Conservation (phyloP, 2,797 vertebrate species). For the Loriculus beryllinus region DNA sequence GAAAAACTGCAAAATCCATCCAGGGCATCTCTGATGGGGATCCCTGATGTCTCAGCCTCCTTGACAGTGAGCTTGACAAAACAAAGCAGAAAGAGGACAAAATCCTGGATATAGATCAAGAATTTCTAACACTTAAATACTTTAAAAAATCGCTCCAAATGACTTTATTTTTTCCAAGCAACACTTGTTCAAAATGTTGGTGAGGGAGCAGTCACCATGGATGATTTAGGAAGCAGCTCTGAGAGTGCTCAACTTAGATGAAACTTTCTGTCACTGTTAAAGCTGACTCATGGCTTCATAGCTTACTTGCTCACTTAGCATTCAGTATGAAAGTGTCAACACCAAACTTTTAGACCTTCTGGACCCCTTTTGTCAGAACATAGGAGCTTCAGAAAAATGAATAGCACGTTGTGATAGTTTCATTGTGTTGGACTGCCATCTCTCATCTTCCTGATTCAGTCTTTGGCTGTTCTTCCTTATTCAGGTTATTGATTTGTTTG, state of each 20-base stretch:
- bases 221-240: not conserved
- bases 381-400: not conserved
- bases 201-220: not conserved
- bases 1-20: not conserved
- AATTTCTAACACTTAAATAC: not conserved
- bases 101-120: not conserved
- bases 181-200: not conserved
- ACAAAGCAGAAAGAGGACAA: not conserved
- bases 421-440: not conserved
- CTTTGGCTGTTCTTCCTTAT: not conserved
- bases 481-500: constrained; percentile 18
- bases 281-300: not conserved
- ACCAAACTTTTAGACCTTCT: not conserved
- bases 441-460: not conserved
- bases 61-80: not conserved
- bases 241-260: not conserved
- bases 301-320: not conserved
- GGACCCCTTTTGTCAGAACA: not conserved
- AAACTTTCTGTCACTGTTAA: not conserved
- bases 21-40: not conserved
- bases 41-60: not conserved
- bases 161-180: not conserved
- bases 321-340: not conserved
- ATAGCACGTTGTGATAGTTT: not conserved
- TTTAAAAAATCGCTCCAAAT: not conserved